Evolutionary conservation across 1,140 invertebrate genomes (phyloP).

Genomic region (Panonychus citri): DNA sequence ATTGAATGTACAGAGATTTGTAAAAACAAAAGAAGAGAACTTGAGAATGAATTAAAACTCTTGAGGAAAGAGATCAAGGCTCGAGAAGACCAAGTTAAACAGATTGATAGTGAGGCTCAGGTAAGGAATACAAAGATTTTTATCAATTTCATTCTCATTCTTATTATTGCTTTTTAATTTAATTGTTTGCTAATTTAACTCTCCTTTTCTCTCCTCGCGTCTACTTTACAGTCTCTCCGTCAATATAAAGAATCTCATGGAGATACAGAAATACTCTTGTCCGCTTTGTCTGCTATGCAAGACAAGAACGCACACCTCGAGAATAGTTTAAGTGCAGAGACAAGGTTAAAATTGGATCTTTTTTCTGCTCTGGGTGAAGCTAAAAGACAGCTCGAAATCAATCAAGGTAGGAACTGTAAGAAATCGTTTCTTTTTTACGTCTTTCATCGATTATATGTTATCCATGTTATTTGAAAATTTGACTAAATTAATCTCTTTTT

Average conservation of each 20-base stretch:
- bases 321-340: conserved; percentile 78
- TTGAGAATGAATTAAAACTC: conserved; percentile 50
- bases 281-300: conserved; percentile 52
- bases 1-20: conserved; percentile 49
- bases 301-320: conserved; percentile 70
- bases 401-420: conserved; percentile 42
- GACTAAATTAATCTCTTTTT: background rate
- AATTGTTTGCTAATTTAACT: background rate
- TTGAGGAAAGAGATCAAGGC: conserved; percentile 45
- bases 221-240: conserved; percentile 24
- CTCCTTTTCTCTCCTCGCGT: conserved; percentile 4
- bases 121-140: background rate
- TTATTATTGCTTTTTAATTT: background rate
- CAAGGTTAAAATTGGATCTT: conserved; percentile 78
- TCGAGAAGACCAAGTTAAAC: conserved; percentile 39
- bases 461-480: background rate
- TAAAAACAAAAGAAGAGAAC: conserved; percentile 41
- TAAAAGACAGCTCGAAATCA: conserved; percentile 71
- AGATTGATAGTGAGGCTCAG: conserved; percentile 22
- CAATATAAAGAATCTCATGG: conserved; percentile 41
- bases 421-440: background rate
- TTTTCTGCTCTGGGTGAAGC: conserved; percentile 86
- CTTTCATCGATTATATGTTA: background rate
- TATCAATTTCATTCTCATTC: background rate
- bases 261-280: conserved; percentile 55